phyloP scores from a whole-genome alignment of 2,888 invertebrate genomes.

The Brachylomia viminalis region DNA sequence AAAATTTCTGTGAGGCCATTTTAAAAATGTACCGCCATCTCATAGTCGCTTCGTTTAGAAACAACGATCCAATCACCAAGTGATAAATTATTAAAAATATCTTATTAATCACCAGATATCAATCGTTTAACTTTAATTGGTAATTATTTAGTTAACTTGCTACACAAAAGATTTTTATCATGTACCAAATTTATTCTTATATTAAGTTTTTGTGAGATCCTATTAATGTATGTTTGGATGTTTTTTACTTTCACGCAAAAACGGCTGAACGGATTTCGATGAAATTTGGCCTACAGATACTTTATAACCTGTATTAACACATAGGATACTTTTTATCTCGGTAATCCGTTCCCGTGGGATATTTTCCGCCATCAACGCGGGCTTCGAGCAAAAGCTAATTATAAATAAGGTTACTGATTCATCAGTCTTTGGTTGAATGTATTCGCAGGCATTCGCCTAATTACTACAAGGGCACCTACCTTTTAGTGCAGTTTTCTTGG shows the following conservation, averaged over 20 bases:
- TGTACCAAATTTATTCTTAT: slow-evolving; percentile 53
- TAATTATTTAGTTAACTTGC: slow-evolving; percentile 80
- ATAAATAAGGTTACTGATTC: slow-evolving; percentile 35
- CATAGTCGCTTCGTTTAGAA: slow-evolving; percentile 73
- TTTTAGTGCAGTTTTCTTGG: slow-evolving; percentile 26
- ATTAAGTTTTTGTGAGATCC: slow-evolving; percentile 62
- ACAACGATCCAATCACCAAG: slow-evolving; percentile 79
- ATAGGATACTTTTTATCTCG: neutral
- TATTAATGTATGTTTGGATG: neutral
- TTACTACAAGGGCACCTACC: slow-evolving; percentile 26
- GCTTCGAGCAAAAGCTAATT: neutral
- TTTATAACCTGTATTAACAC: neutral
- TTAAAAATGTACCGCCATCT: slow-evolving; percentile 81
- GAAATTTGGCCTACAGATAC: neutral
- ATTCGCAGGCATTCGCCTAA: slow-evolving; percentile 32
- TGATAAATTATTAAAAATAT: slow-evolving; percentile 88
- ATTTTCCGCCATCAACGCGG: no score
- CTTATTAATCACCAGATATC: slow-evolving; percentile 85
- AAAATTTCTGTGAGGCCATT: slow-evolving; percentile 80
- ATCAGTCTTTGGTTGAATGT: slow-evolving; percentile 8
- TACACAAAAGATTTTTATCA: slow-evolving; percentile 71
- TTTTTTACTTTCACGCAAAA: neutral
- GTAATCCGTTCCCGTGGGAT: neutral
- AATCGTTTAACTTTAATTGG: slow-evolving; percentile 83
- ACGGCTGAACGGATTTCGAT: neutral